These are phyloP conservation scores for Tor tambroides DNA, from an alignment of 2,113 vertebrate genomes.

Conservation along the genomic window DNA sequence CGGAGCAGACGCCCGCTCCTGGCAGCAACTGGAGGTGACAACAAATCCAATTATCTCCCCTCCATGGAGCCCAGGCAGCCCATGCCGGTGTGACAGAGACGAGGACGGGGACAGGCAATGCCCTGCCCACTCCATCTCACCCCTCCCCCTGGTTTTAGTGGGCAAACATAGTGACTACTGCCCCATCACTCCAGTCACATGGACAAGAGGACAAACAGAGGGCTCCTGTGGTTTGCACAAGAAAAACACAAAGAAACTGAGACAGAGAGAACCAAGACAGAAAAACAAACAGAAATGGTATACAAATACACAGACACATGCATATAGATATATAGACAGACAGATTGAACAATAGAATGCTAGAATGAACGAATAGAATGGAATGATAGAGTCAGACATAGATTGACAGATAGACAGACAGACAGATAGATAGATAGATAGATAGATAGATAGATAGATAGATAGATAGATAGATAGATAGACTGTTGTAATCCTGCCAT, in stretches of 20 bases:
- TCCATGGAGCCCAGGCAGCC: slow-evolving; percentile 85
- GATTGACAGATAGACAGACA: too few species aligned
- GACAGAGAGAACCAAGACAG: background rate
- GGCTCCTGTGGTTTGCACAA: slow-evolving; percentile 26
- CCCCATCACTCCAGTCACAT: slow-evolving; percentile 37
- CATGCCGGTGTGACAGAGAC: slow-evolving; percentile 75
- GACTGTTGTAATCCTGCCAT: slow-evolving; percentile 28
- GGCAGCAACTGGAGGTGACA: slow-evolving; percentile 98
- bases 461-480: background rate
- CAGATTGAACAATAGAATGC: too few species aligned
- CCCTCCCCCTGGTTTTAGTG: slow-evolving; percentile 7
- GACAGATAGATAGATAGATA: background rate
- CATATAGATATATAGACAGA: too few species aligned
- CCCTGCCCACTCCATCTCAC: slow-evolving; percentile 33
- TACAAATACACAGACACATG: background rate
- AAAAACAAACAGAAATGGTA: background rate
- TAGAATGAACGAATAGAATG: too few species aligned
- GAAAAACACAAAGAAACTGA: background rate
- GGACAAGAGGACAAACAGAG: slow-evolving; percentile 40
- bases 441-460: background rate
- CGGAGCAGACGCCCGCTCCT: slow-evolving; percentile 95
- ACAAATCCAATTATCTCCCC: slow-evolving; percentile 99
- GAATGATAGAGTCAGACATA: too few species aligned
- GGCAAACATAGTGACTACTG: slow-evolving; percentile 17
- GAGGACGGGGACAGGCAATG: slow-evolving; percentile 72